Evolutionary conservation across 2,797 vertebrate species (phyloP).

Genomic region (Percopsis omiscomaycus): DNA sequence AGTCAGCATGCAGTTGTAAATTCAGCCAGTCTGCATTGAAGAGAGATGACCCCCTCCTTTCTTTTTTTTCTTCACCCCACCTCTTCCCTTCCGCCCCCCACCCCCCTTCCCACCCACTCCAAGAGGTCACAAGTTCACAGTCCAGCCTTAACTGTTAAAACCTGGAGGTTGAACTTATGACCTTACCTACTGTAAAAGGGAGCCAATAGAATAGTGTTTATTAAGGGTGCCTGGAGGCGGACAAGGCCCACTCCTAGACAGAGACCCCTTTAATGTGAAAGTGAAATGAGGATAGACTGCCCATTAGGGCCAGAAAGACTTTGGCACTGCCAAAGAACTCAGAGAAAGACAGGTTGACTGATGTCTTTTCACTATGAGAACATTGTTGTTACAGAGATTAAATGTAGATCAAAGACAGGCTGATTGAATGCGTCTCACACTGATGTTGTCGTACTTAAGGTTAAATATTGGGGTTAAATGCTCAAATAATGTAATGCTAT

Average conservation of each 20-base stretch:
- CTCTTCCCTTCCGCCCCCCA: constrained; percentile 10
- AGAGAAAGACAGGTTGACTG: constrained; percentile 25
- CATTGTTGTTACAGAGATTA: constrained; percentile 3
- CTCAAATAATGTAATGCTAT: constrained; percentile 19
- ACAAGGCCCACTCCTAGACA: constrained; percentile 27
- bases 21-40: constrained; percentile 80
- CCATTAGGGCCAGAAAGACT: constrained; percentile 47
- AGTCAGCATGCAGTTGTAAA: constrained; percentile 84
- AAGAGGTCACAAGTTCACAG: constrained; percentile 82
- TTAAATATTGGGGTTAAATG: constrained; percentile 19
- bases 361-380: constrained; percentile 18
- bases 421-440: background rate
- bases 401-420: constrained; percentile 25
- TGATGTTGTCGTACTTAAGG: constrained; percentile 6
- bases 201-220: constrained; percentile 70
- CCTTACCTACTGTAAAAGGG: constrained; percentile 75
- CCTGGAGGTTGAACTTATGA: constrained; percentile 79
- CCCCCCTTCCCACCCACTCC: constrained; percentile 56
- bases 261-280: constrained; percentile 37
- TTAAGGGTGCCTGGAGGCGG: constrained; percentile 50
- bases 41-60: constrained; percentile 45
- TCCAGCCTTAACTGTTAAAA: constrained; percentile 78
- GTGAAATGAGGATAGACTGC: constrained; percentile 53
- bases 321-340: constrained; percentile 13
- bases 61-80: constrained; percentile 17